Percentiles rank a stretch among this genome's conserved stretches.
phyloP scores from a whole-genome alignment of 1,140 invertebrate genomes.

The Adelges cooleyi region DNA sequence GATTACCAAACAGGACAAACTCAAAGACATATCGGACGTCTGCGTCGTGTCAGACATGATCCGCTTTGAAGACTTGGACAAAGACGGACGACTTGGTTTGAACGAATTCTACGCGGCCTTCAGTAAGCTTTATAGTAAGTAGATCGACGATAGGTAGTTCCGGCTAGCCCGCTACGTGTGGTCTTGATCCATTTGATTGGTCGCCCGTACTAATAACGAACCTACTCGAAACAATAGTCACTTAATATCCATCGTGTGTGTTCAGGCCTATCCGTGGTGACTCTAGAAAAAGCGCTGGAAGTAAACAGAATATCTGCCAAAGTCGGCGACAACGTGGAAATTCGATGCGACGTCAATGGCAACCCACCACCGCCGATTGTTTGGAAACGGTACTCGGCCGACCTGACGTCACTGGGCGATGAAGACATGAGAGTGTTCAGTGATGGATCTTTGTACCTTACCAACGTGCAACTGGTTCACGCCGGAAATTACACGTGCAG shows the following conservation, averaged over 20 bases:
- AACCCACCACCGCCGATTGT: slow-evolving; percentile 57
- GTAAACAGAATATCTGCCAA: slow-evolving; percentile 54
- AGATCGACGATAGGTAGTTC: no score
- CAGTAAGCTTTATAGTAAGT: slow-evolving; percentile 61
- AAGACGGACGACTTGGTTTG: slow-evolving; percentile 53
- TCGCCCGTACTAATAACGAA: not conserved
- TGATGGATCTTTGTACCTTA: slow-evolving; percentile 64
- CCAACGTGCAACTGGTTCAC: slow-evolving; percentile 59
- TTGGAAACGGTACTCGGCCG: slow-evolving; percentile 57
- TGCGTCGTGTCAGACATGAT: slow-evolving; percentile 59
- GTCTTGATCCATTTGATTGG: not conserved
- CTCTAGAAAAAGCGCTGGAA: slow-evolving; percentile 60
- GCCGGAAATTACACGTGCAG: slow-evolving; percentile 73
- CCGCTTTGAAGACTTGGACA: slow-evolving; percentile 54
- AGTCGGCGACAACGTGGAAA: slow-evolving; percentile 66
- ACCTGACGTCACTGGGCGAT: slow-evolving; percentile 51
- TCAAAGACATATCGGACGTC: slow-evolving; percentile 51
- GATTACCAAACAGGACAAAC: slow-evolving; percentile 50
- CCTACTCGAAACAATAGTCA: not conserved
- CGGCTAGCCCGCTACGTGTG: not conserved
- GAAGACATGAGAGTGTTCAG: slow-evolving; percentile 55
- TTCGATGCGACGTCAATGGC: slow-evolving; percentile 65
- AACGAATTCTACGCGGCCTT: slow-evolving; percentile 68
- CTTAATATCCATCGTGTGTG: not conserved
- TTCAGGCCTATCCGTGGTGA: slow-evolving; percentile 57